Evolutionary conservation across 1,140 invertebrate species (phyloP).

Genomic region (Drosophila bocki): DNA sequence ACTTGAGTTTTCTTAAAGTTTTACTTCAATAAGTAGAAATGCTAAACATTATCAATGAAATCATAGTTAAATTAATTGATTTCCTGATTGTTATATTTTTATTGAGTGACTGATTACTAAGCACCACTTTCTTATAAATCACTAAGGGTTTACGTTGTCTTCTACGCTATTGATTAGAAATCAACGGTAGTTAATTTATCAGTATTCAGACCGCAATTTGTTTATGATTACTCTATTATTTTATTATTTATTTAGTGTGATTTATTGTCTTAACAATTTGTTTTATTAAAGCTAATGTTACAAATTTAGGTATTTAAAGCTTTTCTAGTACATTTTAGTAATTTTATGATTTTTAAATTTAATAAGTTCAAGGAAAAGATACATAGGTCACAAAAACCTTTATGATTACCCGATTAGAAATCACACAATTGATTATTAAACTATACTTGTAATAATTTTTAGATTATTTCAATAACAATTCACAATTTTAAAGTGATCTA

Average conservation of each 20-base stretch:
- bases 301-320: too few relatives aligned
- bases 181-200: background rate
- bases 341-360: too few relatives aligned
- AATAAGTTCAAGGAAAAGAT: too few relatives aligned
- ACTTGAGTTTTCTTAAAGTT: background rate
- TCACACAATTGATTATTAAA: background rate
- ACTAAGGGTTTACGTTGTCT: background rate
- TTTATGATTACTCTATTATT: too few relatives aligned
- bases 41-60: background rate
- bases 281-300: too few relatives aligned
- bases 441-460: background rate
- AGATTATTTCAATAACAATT: background rate
- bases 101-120: background rate
- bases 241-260: too few relatives aligned
- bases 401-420: background rate
- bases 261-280: too few relatives aligned
- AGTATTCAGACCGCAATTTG: background rate
- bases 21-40: background rate
- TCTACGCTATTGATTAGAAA: background rate
- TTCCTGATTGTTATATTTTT: background rate
- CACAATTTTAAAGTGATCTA: background rate
- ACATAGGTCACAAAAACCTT: too few relatives aligned
- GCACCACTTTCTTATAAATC: background rate
- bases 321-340: too few relatives aligned
- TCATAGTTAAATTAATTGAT: background rate